Evolutionary conservation across 2,888 invertebrate species (phyloP), one percentile per base, ranked within the genome.

Genomic region (Habrosyne pyritoides): DNA sequence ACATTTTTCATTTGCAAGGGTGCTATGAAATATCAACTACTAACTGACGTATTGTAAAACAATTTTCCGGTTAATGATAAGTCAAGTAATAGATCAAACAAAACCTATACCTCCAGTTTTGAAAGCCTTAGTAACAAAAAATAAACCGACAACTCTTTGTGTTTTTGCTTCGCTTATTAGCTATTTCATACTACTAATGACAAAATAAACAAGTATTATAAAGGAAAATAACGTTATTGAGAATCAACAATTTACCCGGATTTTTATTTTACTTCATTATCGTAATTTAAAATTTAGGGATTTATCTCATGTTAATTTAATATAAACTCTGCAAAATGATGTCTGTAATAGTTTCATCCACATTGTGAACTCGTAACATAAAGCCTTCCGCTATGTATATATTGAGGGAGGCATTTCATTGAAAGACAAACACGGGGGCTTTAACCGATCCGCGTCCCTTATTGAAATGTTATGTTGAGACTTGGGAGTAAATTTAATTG

Each of bases 401-500:
- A 53, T 50, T 49, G 53, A 21, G 47, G 28, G 36, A 10, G 36
- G 36, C 18, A 42, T 54, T 54, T 26, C 36, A 49, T 68, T 66
- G 66, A 68, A 71, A 69, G 56, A 63, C 69, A 75, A 79, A 71
- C 69, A 71, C 61, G 63, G 66, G 55, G 56, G 53, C 60, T 67
- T 69, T 73, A 79, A 82, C 81, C 76, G 80, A 80, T 78, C 75
- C 79, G 49, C 58, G 75, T 75, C 75, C 80, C 76, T 85, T 86
- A 87, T 87, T 87, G 87, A 89, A 90, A 88, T 86, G 82, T 86
- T 86, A 84, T 83, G 81, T 86, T 81, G 77, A 79, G 81, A 83
- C 85, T 83, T 81, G 73, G 70, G 77, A 84, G 83, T 86, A 87
- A 87, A 91, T 89, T 89, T 89, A 90, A 90, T 91, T 91, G 89